These are phyloP conservation scores for Anableps anableps DNA, from an alignment of 2,797 vertebrate genomes.

Conservation along the genomic window DNA sequence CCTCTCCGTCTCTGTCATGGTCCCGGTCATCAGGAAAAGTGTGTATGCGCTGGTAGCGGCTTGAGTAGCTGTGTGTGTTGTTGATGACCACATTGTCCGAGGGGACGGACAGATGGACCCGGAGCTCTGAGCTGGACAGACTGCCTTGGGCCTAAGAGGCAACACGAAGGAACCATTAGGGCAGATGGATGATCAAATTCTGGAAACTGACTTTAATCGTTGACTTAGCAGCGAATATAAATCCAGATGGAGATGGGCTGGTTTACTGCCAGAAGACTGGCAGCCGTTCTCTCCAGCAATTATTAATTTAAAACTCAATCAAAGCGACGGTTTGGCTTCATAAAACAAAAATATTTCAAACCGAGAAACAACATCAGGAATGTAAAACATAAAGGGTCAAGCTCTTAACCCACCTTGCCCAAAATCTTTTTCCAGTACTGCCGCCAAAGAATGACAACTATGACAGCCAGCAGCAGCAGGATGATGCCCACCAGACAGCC, in stretches of 20 bases:
- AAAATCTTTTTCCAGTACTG: slow-evolving; percentile 94
- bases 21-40: slow-evolving; percentile 82
- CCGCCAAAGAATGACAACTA: slow-evolving; percentile 93
- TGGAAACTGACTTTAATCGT: slow-evolving; percentile 36
- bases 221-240: slow-evolving; percentile 32
- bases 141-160: slow-evolving; percentile 85
- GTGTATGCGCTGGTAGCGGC: slow-evolving; percentile 89
- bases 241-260: slow-evolving; percentile 43
- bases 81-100: slow-evolving; percentile 94
- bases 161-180: slow-evolving; percentile 9
- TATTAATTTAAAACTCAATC: slow-evolving; percentile 32
- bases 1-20: slow-evolving; percentile 74
- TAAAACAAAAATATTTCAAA: slow-evolving; percentile 1
- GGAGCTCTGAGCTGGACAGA: slow-evolving; percentile 90
- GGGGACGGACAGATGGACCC: slow-evolving; percentile 90
- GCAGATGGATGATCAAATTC: slow-evolving; percentile 39
- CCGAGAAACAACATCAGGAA: not conserved
- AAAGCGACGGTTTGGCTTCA: slow-evolving; percentile 21
- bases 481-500: slow-evolving; percentile 96
- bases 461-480: slow-evolving; percentile 89
- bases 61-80: slow-evolving; percentile 90
- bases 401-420: slow-evolving; percentile 84
- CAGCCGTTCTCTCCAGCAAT: slow-evolving; percentile 32
- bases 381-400: not conserved
- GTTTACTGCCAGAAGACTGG: slow-evolving; percentile 38